phyloP scores from a whole-genome alignment of 1,140 invertebrate genomes.

The Meteorus sp. region DNA sequence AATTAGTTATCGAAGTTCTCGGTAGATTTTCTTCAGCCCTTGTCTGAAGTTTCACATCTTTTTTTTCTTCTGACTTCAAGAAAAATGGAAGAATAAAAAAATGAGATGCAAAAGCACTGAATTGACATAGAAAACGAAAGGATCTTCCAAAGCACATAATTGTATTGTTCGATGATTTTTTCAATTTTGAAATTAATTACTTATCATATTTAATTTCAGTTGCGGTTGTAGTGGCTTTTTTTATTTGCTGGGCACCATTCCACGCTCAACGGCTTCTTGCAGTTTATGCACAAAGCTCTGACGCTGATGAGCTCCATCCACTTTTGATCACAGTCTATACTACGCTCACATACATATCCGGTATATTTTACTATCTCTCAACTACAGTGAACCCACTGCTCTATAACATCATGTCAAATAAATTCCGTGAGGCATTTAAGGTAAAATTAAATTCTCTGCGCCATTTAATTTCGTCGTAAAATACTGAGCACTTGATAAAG shows the following conservation, averaged over 20 bases:
- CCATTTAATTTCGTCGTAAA: background rate
- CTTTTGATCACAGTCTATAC: conserved; percentile 62
- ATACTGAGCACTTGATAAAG: background rate
- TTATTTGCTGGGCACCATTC: conserved; percentile 94
- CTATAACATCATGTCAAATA: conserved; percentile 87
- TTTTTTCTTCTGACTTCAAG: too few relatives aligned
- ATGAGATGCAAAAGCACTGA: background rate
- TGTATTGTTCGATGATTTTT: too few relatives aligned
- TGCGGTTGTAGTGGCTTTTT: conserved; percentile 91
- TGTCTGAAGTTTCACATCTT: too few relatives aligned
- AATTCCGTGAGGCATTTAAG: conserved; percentile 83
- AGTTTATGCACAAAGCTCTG: conserved; percentile 63
- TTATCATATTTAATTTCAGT: conserved; percentile 64
- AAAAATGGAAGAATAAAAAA: too few relatives aligned
- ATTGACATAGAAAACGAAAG: background rate
- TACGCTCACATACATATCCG: conserved; percentile 69
- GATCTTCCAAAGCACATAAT: too few relatives aligned
- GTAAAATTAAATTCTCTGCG: conserved; percentile 54
- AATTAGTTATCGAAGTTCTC: too few relatives aligned
- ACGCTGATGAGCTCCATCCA: conserved; percentile 41
- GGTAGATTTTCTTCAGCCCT: too few relatives aligned
- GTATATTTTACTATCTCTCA: conserved; percentile 73
- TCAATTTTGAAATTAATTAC: background rate
- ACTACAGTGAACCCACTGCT: conserved; percentile 82
- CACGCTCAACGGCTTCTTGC: conserved; percentile 83